Conservation (phyloP, 2,888 invertebrate genomes). For the Eucera pruinosa region DNA sequence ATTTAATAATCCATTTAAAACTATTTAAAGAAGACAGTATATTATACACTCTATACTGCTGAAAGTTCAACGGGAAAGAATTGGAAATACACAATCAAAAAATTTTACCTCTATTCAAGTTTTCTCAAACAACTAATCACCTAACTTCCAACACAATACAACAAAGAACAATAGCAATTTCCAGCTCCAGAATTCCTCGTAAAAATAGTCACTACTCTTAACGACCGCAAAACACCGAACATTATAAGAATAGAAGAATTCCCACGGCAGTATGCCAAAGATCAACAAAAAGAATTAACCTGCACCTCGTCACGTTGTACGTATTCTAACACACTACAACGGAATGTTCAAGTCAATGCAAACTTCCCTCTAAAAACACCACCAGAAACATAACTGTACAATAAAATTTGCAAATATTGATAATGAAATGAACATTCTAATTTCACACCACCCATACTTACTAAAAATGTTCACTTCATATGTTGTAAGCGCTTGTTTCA, state of each 20-base stretch:
- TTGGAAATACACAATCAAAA: too few species aligned
- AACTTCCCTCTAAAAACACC: constrained; percentile 5
- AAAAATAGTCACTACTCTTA: not conserved
- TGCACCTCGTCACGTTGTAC: constrained; percentile 1
- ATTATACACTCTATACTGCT: too few species aligned
- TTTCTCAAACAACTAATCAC: not conserved
- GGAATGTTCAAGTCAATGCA: constrained; percentile 12
- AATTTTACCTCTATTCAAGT: not conserved
- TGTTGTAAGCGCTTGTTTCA: not conserved
- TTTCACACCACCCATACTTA: too few species aligned
- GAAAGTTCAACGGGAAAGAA: too few species aligned
- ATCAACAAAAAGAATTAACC: constrained; percentile 29
- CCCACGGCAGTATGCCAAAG: too few species aligned
- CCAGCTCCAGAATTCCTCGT: not conserved
- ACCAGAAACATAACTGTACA: constrained; percentile 15
- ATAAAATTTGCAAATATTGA: constrained; percentile 13
- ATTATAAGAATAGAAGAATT: too few species aligned
- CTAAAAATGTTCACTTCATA: constrained; percentile 1
- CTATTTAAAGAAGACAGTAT: too few species aligned
- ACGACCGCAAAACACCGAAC: not conserved
- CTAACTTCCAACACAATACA: not conserved
- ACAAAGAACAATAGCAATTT: constrained; percentile 7
- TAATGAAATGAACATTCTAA: constrained; percentile 12
- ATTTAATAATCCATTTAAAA: too few species aligned
- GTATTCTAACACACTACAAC: not conserved